A percentile compares a stretch with the other conserved stretches of the same genome.
These are phyloP conservation scores for Menidia menidia DNA, from an alignment of 2,797 vertebrate genomes.

Conservation along the genomic window DNA sequence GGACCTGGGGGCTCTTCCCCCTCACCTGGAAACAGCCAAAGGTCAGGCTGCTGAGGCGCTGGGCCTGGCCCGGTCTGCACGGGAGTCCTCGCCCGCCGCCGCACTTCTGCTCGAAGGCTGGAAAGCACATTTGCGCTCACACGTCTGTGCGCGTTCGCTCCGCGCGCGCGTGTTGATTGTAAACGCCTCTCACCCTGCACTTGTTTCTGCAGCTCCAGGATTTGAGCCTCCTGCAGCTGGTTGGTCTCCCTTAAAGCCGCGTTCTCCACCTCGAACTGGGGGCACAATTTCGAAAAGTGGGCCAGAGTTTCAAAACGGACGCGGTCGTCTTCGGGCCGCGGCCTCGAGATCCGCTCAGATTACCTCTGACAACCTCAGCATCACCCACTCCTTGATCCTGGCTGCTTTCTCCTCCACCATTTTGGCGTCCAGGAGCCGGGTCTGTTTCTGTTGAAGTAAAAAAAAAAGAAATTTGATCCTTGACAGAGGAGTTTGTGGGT, in stretches of 20 bases:
- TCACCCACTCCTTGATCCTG: slow-evolving; percentile 99
- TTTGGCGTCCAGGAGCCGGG: slow-evolving; percentile 93
- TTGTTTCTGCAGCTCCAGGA: slow-evolving; percentile 88
- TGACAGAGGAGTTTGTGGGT: no score
- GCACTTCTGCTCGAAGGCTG: slow-evolving; percentile 76
- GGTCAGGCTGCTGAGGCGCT: slow-evolving; percentile 92
- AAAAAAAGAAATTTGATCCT: neutral
- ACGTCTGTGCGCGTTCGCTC: no score
- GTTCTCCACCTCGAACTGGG: slow-evolving; percentile 94
- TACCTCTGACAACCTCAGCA: slow-evolving; percentile 95
- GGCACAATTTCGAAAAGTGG: slow-evolving; percentile 11
- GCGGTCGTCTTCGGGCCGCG: neutral
- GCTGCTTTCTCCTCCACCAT: slow-evolving; percentile 98
- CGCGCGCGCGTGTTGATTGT: no score
- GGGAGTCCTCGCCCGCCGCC: slow-evolving; percentile 23
- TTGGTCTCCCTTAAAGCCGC: slow-evolving; percentile 90
- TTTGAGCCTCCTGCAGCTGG: slow-evolving; percentile 90
- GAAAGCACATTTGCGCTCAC: neutral
- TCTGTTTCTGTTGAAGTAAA: slow-evolving; percentile 87
- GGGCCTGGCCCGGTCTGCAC: slow-evolving; percentile 85
- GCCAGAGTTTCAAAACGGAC: no score
- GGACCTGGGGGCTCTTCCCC: slow-evolving; percentile 89
- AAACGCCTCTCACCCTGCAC: slow-evolving; percentile 84
- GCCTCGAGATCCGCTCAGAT: neutral
- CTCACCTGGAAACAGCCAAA: slow-evolving; percentile 95